phyloP scores from a whole-genome alignment of 2,888 invertebrate genomes.

The Drosophila ezoana region DNA sequence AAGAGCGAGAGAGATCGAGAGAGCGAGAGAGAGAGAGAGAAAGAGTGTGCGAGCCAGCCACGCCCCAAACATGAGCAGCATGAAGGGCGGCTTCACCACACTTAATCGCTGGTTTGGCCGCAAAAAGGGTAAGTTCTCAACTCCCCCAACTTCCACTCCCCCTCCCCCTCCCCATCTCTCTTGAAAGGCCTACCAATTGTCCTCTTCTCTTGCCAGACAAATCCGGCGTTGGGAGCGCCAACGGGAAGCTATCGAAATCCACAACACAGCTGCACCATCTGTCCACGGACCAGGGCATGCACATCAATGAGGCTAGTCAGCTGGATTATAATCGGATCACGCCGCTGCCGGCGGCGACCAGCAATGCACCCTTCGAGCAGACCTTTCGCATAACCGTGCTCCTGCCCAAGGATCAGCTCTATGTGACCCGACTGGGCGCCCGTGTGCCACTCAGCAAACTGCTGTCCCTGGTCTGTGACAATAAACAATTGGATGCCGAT shows the following conservation, averaged over 20 bases:
- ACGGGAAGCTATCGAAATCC: constrained; percentile 83
- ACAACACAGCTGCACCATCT: constrained; percentile 79
- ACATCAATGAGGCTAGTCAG: constrained; percentile 84
- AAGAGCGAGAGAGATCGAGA: constrained; percentile 5
- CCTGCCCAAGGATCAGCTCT: constrained; percentile 92
- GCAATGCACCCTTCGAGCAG: constrained; percentile 85
- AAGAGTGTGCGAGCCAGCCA: constrained; percentile 29
- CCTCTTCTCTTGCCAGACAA: constrained; percentile 57
- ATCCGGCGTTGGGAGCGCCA: constrained; percentile 53
- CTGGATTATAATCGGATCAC: constrained; percentile 85
- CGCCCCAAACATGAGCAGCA: constrained; percentile 81
- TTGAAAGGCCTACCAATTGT: neutral
- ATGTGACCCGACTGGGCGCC: constrained; percentile 90
- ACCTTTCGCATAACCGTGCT: constrained; percentile 87
- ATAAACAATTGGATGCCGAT: constrained; percentile 90
- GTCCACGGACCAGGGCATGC: constrained; percentile 78
- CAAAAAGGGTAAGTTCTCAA: constrained; percentile 83
- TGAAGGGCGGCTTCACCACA: constrained; percentile 85
- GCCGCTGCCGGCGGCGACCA: constrained; percentile 83
- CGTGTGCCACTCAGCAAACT: constrained; percentile 89
- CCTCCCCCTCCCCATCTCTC: too few relatives aligned
- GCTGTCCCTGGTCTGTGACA: constrained; percentile 89
- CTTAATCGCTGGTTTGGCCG: constrained; percentile 85
- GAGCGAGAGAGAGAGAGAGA: constrained; percentile 3
- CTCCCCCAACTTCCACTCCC: too few relatives aligned